These are phyloP conservation scores for Oikopleura vanhoeffeni DNA, from an alignment of 23 tunicate genomes.

Conservation along the genomic window DNA sequence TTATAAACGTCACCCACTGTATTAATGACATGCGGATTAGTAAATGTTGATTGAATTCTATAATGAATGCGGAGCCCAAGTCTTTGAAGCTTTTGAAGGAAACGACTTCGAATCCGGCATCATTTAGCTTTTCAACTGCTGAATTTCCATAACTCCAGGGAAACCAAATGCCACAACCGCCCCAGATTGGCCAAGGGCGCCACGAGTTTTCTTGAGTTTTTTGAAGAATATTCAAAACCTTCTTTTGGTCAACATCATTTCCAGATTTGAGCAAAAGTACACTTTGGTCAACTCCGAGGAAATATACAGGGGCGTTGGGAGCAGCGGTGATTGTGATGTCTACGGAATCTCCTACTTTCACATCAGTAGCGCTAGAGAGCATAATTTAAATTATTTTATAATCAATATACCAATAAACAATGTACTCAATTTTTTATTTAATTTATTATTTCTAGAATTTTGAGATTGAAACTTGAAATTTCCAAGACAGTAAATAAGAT, in stretches of 20 bases:
- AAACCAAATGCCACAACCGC: slow-evolving; percentile 15
- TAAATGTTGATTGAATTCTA: no score
- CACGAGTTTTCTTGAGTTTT: not conserved
- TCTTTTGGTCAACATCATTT: not conserved
- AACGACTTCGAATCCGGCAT: not conserved
- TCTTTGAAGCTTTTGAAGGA: not conserved
- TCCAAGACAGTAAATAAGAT: no score
- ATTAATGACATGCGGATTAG: no score
- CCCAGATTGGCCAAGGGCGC: slow-evolving; percentile 16
- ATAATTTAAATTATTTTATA: no score
- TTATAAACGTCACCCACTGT: no score
- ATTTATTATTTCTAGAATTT: no score
- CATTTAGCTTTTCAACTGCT: not conserved
- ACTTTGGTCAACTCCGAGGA: slow-evolving; percentile 4
- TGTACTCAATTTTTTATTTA: no score
- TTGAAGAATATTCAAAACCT: not conserved
- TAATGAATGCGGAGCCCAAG: not conserved
- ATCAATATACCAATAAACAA: no score
- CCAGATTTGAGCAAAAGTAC: slow-evolving; percentile 5
- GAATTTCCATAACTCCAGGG: not conserved
- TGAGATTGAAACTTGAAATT: no score
- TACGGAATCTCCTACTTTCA: not conserved
- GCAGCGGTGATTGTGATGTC: not conserved
- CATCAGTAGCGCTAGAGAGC: not conserved
- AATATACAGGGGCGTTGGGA: not conserved